Conservation (phyloP, 2,113 vertebrate genomes). For the Brachyhypopomus gauderio region DNA sequence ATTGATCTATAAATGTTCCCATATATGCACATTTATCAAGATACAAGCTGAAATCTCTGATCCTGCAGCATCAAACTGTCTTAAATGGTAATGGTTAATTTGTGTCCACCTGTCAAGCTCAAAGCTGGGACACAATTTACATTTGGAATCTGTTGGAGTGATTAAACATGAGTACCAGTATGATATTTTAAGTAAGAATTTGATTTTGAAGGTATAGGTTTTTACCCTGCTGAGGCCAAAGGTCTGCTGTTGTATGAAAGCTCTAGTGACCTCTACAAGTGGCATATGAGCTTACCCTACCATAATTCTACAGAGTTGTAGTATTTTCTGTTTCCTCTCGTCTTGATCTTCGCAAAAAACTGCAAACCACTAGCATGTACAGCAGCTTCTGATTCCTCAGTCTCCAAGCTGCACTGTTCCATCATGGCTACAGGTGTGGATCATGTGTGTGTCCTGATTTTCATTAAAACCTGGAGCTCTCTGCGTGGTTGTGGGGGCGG, state of each 20-base stretch:
- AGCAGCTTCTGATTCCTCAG: not conserved
- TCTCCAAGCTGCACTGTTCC: not conserved
- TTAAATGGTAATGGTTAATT: not conserved
- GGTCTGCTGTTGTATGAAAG: too few relatives aligned
- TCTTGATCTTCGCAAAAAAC: not conserved
- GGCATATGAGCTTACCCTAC: not conserved
- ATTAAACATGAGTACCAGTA: too few relatives aligned
- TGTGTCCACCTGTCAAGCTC: not conserved
- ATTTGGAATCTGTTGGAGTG: too few relatives aligned
- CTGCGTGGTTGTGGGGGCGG: conserved; percentile 8
- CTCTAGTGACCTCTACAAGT: too few relatives aligned
- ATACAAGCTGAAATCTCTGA: not conserved
- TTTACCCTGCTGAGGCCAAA: too few relatives aligned
- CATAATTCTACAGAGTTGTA: too few relatives aligned
- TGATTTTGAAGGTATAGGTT: too few relatives aligned
- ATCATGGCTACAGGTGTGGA: conserved; percentile 11
- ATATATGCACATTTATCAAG: not conserved
- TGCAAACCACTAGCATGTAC: not conserved
- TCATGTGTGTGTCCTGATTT: not conserved
- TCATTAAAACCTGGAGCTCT: not conserved
- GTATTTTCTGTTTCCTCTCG: too few relatives aligned
- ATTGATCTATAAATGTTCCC: too few relatives aligned
- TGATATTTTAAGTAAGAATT: too few relatives aligned
- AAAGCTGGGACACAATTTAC: too few relatives aligned
- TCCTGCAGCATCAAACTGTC: not conserved